Base-by-base conservation (phyloP, 2,113 vertebrate species). In the Corydoras maculifer region DNA sequence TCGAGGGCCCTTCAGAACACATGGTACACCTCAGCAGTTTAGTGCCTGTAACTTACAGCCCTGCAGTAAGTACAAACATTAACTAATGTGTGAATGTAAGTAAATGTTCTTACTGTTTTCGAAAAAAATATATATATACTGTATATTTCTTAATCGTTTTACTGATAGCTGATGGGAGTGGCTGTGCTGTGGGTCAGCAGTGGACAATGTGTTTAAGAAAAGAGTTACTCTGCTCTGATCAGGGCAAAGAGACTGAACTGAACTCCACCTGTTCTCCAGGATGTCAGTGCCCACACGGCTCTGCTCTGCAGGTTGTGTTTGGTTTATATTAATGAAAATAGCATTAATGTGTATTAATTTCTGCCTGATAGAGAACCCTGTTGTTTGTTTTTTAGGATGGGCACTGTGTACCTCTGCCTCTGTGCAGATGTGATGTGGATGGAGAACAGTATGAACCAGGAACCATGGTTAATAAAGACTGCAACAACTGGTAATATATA, bases 21-120 rank as follows among this genome's bases (percentile, higher is more conserved):
- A 87, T 2, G 87, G 89, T 5, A 84, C 91, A 1, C 81, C 83
- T 3, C 90, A 88, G 76, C 88, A 93, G 75, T 94, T 94, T 83
- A 89, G 88, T 4, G 85, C 90, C 82, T 96, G 93, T 54, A 90
- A 87, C 74, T 85, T 91, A 53, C 88, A 90, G 15, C 88, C 92
- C 18, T 96, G 93, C 64, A 92, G 93, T 96, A 82, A 85, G 84
- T 75, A 25, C 8, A 3, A 35, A 43, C 2, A 1, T 57, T 25
- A 25, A 25, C 18, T 25, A 25, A 25, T 62, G 13, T 29, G 53
- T 72, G 25, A 61, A 15, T 57, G 12, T 65, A n/a, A 77, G 30
- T 25, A 25, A 25, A 25, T 25, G 18, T 25, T 25, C 18, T 25
- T 25, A 25, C 18, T 25, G 18, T 25, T 25, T 25, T 25, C 18